Conservation (phyloP, 2,797 vertebrate species). For the Clarias fuscus region DNA sequence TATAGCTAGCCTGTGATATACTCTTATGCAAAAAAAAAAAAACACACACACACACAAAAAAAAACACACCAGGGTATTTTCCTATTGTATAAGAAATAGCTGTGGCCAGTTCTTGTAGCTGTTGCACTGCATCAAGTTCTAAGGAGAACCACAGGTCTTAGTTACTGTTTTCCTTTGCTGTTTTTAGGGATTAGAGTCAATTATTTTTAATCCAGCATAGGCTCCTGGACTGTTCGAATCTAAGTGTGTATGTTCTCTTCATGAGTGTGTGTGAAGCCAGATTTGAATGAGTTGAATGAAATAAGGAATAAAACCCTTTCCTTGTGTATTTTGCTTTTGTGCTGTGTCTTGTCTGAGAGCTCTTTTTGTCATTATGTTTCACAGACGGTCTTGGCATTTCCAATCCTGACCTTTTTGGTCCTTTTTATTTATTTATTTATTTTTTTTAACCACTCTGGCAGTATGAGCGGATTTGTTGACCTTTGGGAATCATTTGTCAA, state of each 20-base stretch:
- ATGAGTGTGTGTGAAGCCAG: slow-evolving; percentile 19
- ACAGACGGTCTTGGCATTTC: neutral
- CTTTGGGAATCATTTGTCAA: slow-evolving; percentile 24
- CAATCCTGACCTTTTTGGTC: neutral
- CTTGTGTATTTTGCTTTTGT: slow-evolving; percentile 4
- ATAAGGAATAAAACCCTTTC: slow-evolving; percentile 26
- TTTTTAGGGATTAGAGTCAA: slow-evolving; percentile 63
- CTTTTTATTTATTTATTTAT: neutral
- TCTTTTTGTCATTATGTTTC: neutral
- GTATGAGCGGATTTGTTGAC: slow-evolving; percentile 11
- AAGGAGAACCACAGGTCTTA: slow-evolving; percentile 55
- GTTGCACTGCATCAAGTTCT: slow-evolving; percentile 57
- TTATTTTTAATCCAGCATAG: slow-evolving; percentile 63
- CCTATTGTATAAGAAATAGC: slow-evolving; percentile 64
- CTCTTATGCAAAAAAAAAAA: slow-evolving; percentile 58
- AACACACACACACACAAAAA: too few species aligned
- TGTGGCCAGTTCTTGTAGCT: slow-evolving; percentile 54
- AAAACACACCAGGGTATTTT: slow-evolving; percentile 70
- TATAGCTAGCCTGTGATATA: slow-evolving; percentile 60
- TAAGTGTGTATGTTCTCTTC: slow-evolving; percentile 27
- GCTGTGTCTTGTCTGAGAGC: neutral
- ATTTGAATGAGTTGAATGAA: slow-evolving; percentile 15
- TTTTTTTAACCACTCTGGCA: neutral
- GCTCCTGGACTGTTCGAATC: slow-evolving; percentile 62
- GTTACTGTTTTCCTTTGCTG: slow-evolving; percentile 63